Percentiles rank a stretch among this genome's conserved stretches.
Evolutionary conservation across 2,797 vertebrate species (phyloP).

Genomic region (Enteromius thamalakanensis): DNA sequence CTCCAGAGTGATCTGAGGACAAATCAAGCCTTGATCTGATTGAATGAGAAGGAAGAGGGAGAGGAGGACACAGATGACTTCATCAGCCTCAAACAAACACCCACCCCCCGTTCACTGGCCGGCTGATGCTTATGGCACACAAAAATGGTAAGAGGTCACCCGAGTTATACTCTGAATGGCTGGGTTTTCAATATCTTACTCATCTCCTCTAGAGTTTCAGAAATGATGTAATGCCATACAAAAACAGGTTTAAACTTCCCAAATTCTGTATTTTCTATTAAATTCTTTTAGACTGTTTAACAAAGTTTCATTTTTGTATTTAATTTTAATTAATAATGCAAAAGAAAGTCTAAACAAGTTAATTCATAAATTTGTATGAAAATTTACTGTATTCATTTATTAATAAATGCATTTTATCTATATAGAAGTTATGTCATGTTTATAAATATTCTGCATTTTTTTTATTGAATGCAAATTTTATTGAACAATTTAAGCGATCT

Average conservation of each 20-base stretch:
- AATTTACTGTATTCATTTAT: neutral
- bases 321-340: neutral
- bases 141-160: neutral
- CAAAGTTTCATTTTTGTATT: neutral
- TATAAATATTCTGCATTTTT: neutral
- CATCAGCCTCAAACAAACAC: neutral
- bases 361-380: neutral
- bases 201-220: no score
- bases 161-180: neutral
- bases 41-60: neutral
- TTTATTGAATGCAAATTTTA: neutral
- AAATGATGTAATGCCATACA: neutral
- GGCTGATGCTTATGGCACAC: neutral
- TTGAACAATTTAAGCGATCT: neutral
- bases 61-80: conserved; percentile 14
- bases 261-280: neutral
- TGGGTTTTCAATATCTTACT: neutral
- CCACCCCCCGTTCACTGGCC: neutral
- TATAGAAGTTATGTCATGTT: neutral
- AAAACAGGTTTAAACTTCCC: no score
- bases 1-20: neutral
- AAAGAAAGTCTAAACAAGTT: neutral
- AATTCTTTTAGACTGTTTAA: neutral
- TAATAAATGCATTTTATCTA: neutral
- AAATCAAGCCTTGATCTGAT: conserved; percentile 32